Base-by-base conservation (phyloP, 2,888 invertebrate genomes). In the Melieria omissa region DNA sequence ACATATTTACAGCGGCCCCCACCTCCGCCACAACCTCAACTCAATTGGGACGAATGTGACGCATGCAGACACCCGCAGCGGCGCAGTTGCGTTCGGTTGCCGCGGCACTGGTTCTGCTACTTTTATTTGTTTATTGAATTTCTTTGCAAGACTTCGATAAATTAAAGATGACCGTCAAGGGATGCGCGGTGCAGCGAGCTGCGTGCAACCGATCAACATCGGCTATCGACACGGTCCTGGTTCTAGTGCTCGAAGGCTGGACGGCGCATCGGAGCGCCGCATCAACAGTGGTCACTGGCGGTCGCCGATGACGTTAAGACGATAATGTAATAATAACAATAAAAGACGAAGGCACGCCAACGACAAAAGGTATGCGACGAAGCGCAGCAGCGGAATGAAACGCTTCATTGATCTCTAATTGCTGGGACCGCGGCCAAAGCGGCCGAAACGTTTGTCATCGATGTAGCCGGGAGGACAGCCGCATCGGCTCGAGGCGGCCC, bases 121-220 rank as follows among this genome's bases (percentile, higher is more conserved):
- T 65, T 61, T 61, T 61, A 70, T 70, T 70, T 64, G 70, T 64
- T 70, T 70, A 70, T 70, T 49, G 70, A 52, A 70, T 70, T 64
- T 65, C 57, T 58, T 70, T 61, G 52, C 58, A 16, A 16, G 70
- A 54, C 58, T 70, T 49, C 70, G 64, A 65, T 70, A 65, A 70
- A 65, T 70, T 70, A 70, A 70, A 64, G 60, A 44, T 14, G 42
- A 65, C 10, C 69, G 55, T 45, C 63, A 47, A 45, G 16, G 54
- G 16, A n/a, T 57, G 42, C n/a, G 9, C 9, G 41, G 29, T 58
- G 49, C 41, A n/a, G 41, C 29, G 29, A 49, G 12, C 55, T 69
- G 70, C 70, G 64, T 70, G 64, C 70, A 63, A 70, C 14, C 54
- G 70, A 70, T 70, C 70, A 70, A 47, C 57, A 64, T 65, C 64